Conservation (phyloP, 2,113 vertebrate species). For the Nycticorax nycticorax region DNA sequence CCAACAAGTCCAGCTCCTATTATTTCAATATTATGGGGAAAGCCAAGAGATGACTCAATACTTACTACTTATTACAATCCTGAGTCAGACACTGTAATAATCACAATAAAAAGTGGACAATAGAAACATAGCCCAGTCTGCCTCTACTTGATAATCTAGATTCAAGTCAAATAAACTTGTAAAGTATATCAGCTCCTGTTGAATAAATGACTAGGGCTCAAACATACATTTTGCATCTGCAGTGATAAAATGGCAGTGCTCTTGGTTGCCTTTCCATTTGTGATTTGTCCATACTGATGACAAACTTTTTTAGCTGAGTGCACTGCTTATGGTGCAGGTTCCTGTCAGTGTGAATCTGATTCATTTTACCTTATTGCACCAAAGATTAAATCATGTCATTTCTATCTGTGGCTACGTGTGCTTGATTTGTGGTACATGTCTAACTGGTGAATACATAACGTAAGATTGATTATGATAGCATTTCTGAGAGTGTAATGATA, state of each 20-base stretch:
- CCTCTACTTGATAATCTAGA: neutral
- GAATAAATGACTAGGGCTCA: neutral
- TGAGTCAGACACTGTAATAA: neutral
- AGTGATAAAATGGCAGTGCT: neutral
- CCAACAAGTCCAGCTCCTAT: neutral
- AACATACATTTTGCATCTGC: neutral
- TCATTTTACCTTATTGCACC: conserved; percentile 72
- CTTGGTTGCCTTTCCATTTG: neutral
- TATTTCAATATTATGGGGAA: neutral
- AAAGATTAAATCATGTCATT: conserved; percentile 74
- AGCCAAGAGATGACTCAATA: neutral
- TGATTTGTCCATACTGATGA: conserved; percentile 24
- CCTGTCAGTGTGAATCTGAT: conserved; percentile 67
- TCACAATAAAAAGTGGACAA: neutral
- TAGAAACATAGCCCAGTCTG: neutral
- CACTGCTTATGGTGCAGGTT: conserved; percentile 14
- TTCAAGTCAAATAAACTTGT: neutral
- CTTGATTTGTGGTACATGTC: conserved; percentile 69
- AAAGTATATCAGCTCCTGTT: neutral
- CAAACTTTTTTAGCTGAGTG: conserved; percentile 37
- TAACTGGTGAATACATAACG: conserved; percentile 50
- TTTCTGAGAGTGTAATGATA: conserved; percentile 61
- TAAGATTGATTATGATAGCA: conserved; percentile 68
- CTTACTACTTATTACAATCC: neutral
- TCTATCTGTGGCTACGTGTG: conserved; percentile 57